phyloP scores from a whole-genome alignment of 37 sponge, comb jelly and placozoan species.

The Crambe crambe region DNA sequence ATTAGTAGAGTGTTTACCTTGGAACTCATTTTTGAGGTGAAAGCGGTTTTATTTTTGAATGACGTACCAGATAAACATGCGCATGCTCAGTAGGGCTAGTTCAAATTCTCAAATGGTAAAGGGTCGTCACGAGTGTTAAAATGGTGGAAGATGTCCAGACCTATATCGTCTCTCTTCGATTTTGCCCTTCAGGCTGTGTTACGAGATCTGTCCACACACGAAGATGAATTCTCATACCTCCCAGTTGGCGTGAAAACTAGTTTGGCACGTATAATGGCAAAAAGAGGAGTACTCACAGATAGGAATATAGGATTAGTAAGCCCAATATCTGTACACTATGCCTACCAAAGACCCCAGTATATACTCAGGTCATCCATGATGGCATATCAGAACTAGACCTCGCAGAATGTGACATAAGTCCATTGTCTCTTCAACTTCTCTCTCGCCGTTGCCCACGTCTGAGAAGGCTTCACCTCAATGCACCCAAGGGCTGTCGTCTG shows the following conservation, averaged over 20 bases:
- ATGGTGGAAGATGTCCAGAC: background rate
- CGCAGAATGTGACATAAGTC: constrained; percentile 34
- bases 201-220: constrained; percentile 37
- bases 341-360: background rate
- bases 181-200: constrained; percentile 39
- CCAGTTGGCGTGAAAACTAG: constrained; percentile 39
- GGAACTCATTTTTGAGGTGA: no score
- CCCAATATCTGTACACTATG: background rate
- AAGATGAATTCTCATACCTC: constrained; percentile 35
- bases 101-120: no score
- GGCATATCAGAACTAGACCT: constrained; percentile 44
- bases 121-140: no score
- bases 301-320: constrained; percentile 42
- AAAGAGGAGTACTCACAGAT: constrained; percentile 48
- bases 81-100: no score
- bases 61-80: no score
- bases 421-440: background rate
- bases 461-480: constrained; percentile 26
- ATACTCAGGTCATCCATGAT: constrained; percentile 45
- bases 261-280: constrained; percentile 30
- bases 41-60: no score
- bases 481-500: constrained; percentile 22
- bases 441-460: constrained; percentile 37
- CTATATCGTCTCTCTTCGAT: constrained; percentile 34
- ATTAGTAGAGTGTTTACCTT: no score